Base-by-base conservation (phyloP, 2,888 invertebrate species). In the Papilio gigon region DNA sequence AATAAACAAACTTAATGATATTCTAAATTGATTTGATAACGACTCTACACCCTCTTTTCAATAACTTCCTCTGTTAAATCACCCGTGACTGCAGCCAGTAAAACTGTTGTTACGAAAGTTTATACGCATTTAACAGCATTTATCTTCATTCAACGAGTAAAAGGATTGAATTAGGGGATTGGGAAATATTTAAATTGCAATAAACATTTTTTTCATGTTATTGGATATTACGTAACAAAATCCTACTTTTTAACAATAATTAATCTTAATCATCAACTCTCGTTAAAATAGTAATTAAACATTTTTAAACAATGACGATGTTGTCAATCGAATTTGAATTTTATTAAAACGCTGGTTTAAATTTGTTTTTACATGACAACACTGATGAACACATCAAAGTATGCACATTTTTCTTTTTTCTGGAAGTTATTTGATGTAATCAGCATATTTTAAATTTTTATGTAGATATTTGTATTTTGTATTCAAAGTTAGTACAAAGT, bases 21-120 rank as follows among this genome's bases (percentile, higher is more conserved):
- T 44, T 66, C 44, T 17, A 65, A 70, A 70, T 70, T 70, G 69
- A 65, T 70, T 70, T 70, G 69, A 70, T 70, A 70, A 62, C 65
- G 65, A 77, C 76, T 74, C 75, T 73, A 73, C 72, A 74, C 72
- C 81, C 77, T 82, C 80, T 80, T 78, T 76, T 76, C 74, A 78
- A 82, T 81, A 79, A 78, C 76, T 81, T 80, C 77, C 76, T 81
- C 76, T 77, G 84, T 81, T 86, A 81, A 89, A 87, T 88, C 83
- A 85, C 76, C 86, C 87, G 84, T 86, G 82, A 85, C 87, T 74
- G 73, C 73, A 75, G 79, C 80, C 83, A 84, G 81, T 85, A 80
- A 84, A 84, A 81, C 78, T 78, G 80, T 77, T 81, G 70, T 71
- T 73, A 73, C 37, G 65, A 71, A 72, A 73, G 56, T 65, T 69